Evolutionary conservation across 2,113 vertebrate genomes (phyloP), one percentile per base, ranked within the genome.

Genomic region (Perccottus glenii): DNA sequence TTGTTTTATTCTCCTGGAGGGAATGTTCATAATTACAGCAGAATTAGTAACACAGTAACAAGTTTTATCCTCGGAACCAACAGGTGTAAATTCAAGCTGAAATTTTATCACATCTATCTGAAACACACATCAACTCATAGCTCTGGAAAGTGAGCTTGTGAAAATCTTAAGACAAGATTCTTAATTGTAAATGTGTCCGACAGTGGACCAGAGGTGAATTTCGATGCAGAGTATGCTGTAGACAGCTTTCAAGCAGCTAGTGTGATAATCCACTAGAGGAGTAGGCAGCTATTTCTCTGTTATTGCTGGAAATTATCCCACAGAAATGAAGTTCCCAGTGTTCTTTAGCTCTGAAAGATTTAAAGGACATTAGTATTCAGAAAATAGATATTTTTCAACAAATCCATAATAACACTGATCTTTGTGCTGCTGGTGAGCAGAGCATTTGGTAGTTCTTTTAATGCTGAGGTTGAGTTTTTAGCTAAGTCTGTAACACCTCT

Each of bases 321-420:
- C 57, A 77, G 65, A 82, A 79, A 78, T 59, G 40, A 71, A 76
- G 16, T 10, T 51, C n/a, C 36, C 11, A 50, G 45, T 15, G 5
- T 55, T 79, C 69, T 73, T 83, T 78, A 82, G 88, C 77, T 85
- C 76, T n/a, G 70, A 74, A 83, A 86, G 86, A 89, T 88, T 86
- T 89, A 80, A 88, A 89, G 79, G 83, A 88, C 85, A 89, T 92
- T 89, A 90, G 81, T 75, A 89, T 88, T 85, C 74, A 53, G 43
- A 55, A 70, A 79, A 91, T 87, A 50, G 84, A 88, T 87, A 80
- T 85, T 27, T 27, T 81, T 82, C 75, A 81, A 70, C 70, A 64
- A 82, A 91, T 91, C 90, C 71, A 90, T 91, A 92, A 90, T 74
- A 90, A 78, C 80, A 82, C 84, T 91, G 81, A 90, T 90, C 83